Conservation (phyloP, 1,140 invertebrate genomes). For the Brachionus paranguensis region DNA sequence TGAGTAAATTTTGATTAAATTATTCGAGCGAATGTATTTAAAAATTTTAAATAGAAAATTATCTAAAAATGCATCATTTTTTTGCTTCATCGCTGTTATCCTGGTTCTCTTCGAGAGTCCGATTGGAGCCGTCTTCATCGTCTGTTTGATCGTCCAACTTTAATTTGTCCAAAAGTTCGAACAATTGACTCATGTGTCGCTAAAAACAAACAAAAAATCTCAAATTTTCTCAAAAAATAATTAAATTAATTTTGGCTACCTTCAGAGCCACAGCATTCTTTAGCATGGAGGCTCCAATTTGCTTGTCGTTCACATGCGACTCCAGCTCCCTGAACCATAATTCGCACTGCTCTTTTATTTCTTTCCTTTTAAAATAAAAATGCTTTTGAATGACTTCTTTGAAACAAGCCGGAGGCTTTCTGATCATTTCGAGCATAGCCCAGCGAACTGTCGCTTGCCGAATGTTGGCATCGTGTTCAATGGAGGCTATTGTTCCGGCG, state of each 20-base stretch:
- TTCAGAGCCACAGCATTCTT: constrained; percentile 23
- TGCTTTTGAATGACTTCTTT: constrained; percentile 59
- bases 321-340: constrained; percentile 37
- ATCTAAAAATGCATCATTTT: neutral
- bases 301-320: constrained; percentile 35
- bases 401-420: constrained; percentile 80
- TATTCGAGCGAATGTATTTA: neutral
- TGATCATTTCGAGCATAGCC: constrained; percentile 88
- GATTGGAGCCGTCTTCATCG: neutral
- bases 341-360: constrained; percentile 37
- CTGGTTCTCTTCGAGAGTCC: neutral
- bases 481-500: constrained; percentile 71
- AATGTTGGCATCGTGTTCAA: constrained; percentile 91
- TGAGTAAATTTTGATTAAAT: neutral
- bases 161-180: constrained; percentile 7
- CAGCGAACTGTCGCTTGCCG: constrained; percentile 87
- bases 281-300: constrained; percentile 25
- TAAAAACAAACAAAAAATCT: neutral
- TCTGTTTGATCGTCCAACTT: constrained; percentile 16
- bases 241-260: neutral
- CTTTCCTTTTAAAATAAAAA: constrained; percentile 39
- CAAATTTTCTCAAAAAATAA: neutral
- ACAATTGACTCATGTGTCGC: constrained; percentile 34
- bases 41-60: neutral
- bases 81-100: neutral